These are phyloP conservation scores for Bellardia pandia DNA, from an alignment of 2,888 invertebrate species.

Conservation along the genomic window DNA sequence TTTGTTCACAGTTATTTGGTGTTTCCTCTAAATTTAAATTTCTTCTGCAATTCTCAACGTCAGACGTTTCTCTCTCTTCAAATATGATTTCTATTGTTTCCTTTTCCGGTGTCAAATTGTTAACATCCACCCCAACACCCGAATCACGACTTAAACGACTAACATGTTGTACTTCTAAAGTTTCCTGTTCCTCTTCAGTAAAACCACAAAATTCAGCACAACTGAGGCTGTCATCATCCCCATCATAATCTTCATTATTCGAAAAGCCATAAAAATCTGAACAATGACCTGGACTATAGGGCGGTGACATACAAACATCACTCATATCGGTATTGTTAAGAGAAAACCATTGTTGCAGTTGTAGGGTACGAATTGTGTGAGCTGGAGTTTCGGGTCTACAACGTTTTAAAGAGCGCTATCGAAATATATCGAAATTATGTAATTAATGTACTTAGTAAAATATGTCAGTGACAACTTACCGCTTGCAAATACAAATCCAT, in stretches of 20 bases:
- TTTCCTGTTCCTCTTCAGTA: conserved; percentile 70
- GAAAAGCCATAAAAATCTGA: conserved; percentile 77
- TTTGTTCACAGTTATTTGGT: conserved; percentile 6
- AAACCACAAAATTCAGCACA: conserved; percentile 73
- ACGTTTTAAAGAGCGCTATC: conserved; percentile 73
- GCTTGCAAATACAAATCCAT: conserved; percentile 77
- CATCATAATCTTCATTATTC: conserved; percentile 60
- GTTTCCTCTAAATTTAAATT: conserved; percentile 16
- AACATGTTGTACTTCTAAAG: not conserved
- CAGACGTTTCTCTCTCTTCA: conserved; percentile 30
- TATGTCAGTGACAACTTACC: conserved; percentile 75
- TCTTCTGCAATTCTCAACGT: not conserved
- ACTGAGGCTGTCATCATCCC: conserved; percentile 51
- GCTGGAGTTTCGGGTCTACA: conserved; percentile 24
- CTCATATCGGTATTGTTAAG: conserved; percentile 69
- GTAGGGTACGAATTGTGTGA: conserved; percentile 25
- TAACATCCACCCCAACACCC: conserved; percentile 75
- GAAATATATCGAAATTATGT: not conserved
- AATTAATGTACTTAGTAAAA: not conserved
- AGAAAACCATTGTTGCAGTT: conserved; percentile 61
- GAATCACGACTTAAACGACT: conserved; percentile 77
- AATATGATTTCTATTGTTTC: conserved; percentile 49
- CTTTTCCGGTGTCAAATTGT: conserved; percentile 52
- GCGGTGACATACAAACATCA: conserved; percentile 70
- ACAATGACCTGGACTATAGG: conserved; percentile 68